Base-by-base conservation (phyloP, 2,113 vertebrate genomes). In the Canis aureus region DNA sequence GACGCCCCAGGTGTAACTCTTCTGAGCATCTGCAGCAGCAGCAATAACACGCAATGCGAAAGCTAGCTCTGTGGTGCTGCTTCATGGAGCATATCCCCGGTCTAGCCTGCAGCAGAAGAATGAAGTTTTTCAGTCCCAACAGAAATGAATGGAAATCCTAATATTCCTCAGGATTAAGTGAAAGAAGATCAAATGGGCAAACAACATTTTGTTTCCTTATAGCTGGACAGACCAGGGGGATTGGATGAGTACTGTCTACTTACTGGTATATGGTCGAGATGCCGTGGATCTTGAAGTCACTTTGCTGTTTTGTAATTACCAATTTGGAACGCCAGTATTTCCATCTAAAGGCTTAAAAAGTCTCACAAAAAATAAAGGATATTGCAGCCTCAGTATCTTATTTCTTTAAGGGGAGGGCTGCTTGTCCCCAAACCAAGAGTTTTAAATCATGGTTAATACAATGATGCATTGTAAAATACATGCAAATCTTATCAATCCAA, bases 121-220 rank as follows among this genome's bases (percentile, higher is more conserved):
- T 57, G 80, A 73, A 59, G 49, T 43, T 88, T 82, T 93, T 79
- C 57, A 91, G 10, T 91, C 8, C 51, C 73, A 43, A 55, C 0
- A 94, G 86, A 95, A 95, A 90, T 79, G 38, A 89, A 73, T 80
- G 53, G 53, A 84, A 95, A 92, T 91, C 23, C 22, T 62, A 86
- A 82, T 60, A 74, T 38, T 95, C 12, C 23, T 71, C 79, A 20
- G 62, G 35, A 81, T 82, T 87, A 96, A 95, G 55, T 27, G n/a
- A 92, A 93, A 35, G 91, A 87, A 74, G 51, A 82, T 67, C 73
- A 89, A 89, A 90, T 83, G 38, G 59, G 11, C 15, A 80, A 88
- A 89, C 15, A 35, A 88, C 8, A 7, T 57, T 90, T 43, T 62
- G 69, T 96, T 90, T 27, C 43, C 12, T 89, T 81, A 11, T 32